Evolutionary conservation across 2,113 vertebrate genomes (phyloP).

Genomic region (Sebastes schlegelii): DNA sequence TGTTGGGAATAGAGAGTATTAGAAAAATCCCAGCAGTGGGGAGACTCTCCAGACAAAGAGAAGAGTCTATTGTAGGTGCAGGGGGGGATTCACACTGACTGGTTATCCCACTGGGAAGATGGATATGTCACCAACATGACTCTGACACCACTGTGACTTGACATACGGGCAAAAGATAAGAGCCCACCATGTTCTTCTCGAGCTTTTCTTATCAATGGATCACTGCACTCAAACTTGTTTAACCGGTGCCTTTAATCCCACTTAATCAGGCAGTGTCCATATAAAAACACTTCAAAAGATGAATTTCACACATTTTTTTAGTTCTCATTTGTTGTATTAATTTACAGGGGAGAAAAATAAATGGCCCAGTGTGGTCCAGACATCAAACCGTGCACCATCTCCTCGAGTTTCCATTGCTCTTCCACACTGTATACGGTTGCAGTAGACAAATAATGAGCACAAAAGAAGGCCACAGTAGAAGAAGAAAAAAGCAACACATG

Average conservation of each 20-base stretch:
- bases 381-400: neutral
- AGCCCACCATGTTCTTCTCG: neutral
- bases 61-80: slow-evolving; percentile 40
- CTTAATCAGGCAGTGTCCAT: too few relatives aligned
- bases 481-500: too few relatives aligned
- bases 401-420: neutral
- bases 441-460: neutral
- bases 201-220: slow-evolving; percentile 4
- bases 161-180: slow-evolving; percentile 52
- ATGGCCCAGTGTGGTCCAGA: neutral
- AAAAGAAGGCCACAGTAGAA: neutral
- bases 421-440: neutral
- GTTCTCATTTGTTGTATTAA: neutral
- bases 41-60: slow-evolving; percentile 55
- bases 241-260: slow-evolving; percentile 5
- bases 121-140: slow-evolving; percentile 54
- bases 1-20: slow-evolving; percentile 66
- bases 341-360: neutral
- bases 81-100: slow-evolving; percentile 37
- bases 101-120: slow-evolving; percentile 56
- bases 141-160: slow-evolving; percentile 46
- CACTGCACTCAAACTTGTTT: neutral
- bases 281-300: neutral
- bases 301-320: neutral
- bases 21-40: slow-evolving; percentile 50